phyloP scores from a whole-genome alignment of 2,113 vertebrate species.

The Dipodomys ordii region DNA sequence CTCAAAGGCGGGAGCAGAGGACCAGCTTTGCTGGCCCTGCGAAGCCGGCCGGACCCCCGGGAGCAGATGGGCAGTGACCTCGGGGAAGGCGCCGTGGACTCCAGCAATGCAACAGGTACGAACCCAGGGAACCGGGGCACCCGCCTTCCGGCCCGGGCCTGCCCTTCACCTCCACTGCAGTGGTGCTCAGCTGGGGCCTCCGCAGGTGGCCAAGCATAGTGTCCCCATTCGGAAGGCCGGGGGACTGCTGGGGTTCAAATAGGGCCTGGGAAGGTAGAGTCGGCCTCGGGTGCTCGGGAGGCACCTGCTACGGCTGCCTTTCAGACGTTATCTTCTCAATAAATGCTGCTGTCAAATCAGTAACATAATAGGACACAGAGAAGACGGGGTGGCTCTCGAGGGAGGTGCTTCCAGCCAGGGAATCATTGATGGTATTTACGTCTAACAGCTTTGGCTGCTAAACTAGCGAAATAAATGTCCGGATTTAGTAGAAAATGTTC shows the following conservation, averaged over 20 bases:
- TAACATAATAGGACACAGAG: neutral
- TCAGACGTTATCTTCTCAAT: neutral
- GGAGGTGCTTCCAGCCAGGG: neutral
- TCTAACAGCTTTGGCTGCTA: neutral
- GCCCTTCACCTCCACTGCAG: no score
- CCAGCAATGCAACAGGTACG: conserved; percentile 40
- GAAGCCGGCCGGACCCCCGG: neutral
- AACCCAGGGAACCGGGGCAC: fast-evolving
- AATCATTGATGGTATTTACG: neutral
- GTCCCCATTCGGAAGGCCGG: fast-evolving
- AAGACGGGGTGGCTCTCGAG: no score
- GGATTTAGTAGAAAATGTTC: neutral
- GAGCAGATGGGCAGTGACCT: conserved; percentile 63
- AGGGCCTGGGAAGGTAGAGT: fast-evolving
- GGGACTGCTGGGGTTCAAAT: fast-evolving
- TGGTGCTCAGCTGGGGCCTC: no score
- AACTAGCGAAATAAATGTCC: neutral
- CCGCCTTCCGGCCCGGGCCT: no score
- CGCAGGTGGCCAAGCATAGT: neutral
- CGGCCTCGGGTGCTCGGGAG: fast-evolving
- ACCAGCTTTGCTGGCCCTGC: neutral
- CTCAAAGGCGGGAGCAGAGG: conserved; percentile 23
- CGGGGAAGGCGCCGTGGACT: neutral
- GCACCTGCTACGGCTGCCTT: neutral
- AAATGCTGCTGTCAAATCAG: neutral